Evolutionary conservation across 1,140 invertebrate genomes (phyloP).

Genomic region (Drosophila ohnishii): DNA sequence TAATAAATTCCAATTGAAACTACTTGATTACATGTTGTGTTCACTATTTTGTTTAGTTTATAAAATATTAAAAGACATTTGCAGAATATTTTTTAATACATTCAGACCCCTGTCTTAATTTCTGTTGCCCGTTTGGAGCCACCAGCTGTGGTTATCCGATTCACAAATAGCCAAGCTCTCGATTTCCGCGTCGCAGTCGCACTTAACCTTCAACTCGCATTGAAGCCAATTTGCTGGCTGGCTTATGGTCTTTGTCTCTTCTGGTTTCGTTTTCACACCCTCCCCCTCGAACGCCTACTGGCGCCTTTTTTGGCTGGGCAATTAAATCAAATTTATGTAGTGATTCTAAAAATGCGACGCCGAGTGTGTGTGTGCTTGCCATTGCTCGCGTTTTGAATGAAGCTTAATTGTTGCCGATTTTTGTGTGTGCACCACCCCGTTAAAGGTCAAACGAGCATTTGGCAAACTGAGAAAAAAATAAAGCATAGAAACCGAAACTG

Average conservation of each 20-base stretch:
- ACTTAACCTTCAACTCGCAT: slow-evolving; percentile 80
- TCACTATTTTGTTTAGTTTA: not conserved
- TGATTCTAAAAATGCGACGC: slow-evolving; percentile 64
- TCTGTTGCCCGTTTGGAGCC: slow-evolving; percentile 2
- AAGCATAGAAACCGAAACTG: slow-evolving; percentile 30
- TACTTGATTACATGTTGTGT: not conserved
- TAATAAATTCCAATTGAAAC: not conserved
- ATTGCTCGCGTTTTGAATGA: slow-evolving; percentile 77
- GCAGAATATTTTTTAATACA: not conserved
- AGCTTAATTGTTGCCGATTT: slow-evolving; percentile 76
- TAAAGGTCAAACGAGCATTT: slow-evolving; percentile 78
- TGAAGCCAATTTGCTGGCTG: slow-evolving; percentile 64
- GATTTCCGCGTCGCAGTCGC: slow-evolving; percentile 62
- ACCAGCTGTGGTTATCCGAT: slow-evolving; percentile 8
- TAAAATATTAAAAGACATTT: not conserved
- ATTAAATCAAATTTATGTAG: slow-evolving; percentile 72
- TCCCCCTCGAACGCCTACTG: slow-evolving; percentile 4
- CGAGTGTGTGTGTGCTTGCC: slow-evolving; percentile 43
- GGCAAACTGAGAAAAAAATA: slow-evolving; percentile 35
- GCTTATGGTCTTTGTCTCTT: slow-evolving; percentile 11
- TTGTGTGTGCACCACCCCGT: slow-evolving; percentile 59
- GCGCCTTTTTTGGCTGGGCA: slow-evolving; percentile 4
- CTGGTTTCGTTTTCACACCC: slow-evolving; percentile 41
- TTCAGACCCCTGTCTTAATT: slow-evolving; percentile 5
- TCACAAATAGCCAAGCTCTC: slow-evolving; percentile 19